Base-by-base conservation (phyloP, 1,140 invertebrate species). In the Pseudomyrmex pallidus region DNA sequence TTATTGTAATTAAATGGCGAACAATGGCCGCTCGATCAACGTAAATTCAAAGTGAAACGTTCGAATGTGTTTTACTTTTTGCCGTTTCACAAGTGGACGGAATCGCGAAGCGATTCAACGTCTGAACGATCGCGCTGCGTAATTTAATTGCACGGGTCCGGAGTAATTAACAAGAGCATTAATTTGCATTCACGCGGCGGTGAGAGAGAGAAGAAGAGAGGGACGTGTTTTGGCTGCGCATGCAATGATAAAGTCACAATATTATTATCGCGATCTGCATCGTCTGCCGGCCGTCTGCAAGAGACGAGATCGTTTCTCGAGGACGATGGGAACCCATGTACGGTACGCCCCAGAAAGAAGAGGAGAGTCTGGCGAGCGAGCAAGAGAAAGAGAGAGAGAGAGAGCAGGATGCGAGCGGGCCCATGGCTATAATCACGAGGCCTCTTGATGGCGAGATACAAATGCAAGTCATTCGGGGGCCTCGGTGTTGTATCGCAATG, bases 381-480 rank as follows among this genome's bases (percentile, higher is more conserved):
- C 5, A 2, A 72, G 70, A 10, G 70, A 10, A 73, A 12, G 17
- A 63, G 59, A 62, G 77, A 82, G 4, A 72, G 70, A 62, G 77
- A 82, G 72, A 85, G 77, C 72, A 57, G 72, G 85, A 88, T 52
- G 84, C 73, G 80, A 86, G 67, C 64, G 90, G 82, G 85, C 90
- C 86, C 63, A 82, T 89, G 90, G 91, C 90, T 90, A 90, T 91
- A 92, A 94, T 93, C 92, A 92, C 88, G 87, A 82, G 78, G 87
- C 88, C 87, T 86, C 78, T 74, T 88, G 89, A 90, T 89, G 85
- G 83, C 87, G 72, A 90, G 88, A 90, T 93, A 93, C 91, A 90
- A 91, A 92, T 92, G 93, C 93, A 94, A 94, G 93, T 94, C 93
- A 94, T 93, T 92, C 35, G 35, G 35, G 80, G 20, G 90, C 63